These are phyloP conservation scores for Pseudomugil gertrudae DNA, from an alignment of 2,797 vertebrate species.

Conservation along the genomic window DNA sequence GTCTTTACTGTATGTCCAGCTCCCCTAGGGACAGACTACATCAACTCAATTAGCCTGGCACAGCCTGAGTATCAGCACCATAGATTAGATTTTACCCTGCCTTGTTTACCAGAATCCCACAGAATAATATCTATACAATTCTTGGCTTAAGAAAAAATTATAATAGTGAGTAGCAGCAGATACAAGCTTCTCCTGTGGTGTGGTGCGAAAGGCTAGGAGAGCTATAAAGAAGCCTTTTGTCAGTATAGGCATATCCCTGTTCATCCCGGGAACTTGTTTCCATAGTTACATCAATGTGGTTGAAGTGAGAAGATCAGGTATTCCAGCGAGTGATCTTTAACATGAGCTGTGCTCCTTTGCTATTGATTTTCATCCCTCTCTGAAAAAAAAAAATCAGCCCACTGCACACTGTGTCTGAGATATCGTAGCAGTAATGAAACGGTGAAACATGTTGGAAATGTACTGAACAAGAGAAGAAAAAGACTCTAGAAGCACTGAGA, in stretches of 20 bases:
- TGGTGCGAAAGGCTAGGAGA: constrained; percentile 61
- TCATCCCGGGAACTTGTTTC: constrained; percentile 81
- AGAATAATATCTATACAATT: constrained; percentile 84
- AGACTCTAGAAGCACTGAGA: constrained; percentile 45
- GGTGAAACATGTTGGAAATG: constrained; percentile 60
- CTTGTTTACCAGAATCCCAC: constrained; percentile 81
- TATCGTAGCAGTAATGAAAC: constrained; percentile 72
- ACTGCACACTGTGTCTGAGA: constrained; percentile 58
- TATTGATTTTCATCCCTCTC: constrained; percentile 76
- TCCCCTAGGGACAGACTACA: constrained; percentile 80
- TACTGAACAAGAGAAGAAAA: constrained; percentile 45
- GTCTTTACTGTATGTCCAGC: constrained; percentile 78
- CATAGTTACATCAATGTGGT: constrained; percentile 85
- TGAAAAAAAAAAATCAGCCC: constrained; percentile 28
- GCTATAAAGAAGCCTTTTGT: constrained; percentile 73
- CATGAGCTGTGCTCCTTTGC: constrained; percentile 71
- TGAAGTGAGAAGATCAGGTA: constrained; percentile 80
- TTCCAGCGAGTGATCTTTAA: constrained; percentile 80
- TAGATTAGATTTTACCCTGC: constrained; percentile 82
- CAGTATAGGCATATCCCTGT: constrained; percentile 70
- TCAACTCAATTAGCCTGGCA: constrained; percentile 82
- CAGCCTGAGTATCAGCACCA: constrained; percentile 81
- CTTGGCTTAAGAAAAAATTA: constrained; percentile 82
- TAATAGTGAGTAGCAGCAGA: constrained; percentile 75
- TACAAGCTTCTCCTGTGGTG: constrained; percentile 60